phyloP scores from a whole-genome alignment of 2,888 invertebrate genomes.

The Sericinus montela region DNA sequence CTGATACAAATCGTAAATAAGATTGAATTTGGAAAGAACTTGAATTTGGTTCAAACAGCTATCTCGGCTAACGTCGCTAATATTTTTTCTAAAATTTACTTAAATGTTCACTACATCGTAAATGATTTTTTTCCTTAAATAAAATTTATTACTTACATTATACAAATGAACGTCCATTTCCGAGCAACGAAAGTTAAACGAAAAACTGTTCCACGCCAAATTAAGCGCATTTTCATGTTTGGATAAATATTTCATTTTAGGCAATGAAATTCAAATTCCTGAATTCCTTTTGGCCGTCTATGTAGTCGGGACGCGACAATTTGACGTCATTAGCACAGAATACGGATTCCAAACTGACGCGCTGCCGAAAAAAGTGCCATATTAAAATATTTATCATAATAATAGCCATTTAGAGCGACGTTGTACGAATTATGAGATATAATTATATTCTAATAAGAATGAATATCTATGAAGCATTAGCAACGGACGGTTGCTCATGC shows the following conservation, averaged over 20 bases:
- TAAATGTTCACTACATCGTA: too few relatives aligned
- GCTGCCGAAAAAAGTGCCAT: conserved; percentile 40
- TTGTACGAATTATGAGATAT: conserved; percentile 17
- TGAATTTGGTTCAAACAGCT: too few relatives aligned
- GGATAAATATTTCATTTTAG: conserved; percentile 52
- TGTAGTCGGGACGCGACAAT: conserved; percentile 43
- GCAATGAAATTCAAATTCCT: conserved; percentile 36
- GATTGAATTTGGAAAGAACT: too few relatives aligned
- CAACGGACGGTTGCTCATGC: conserved; percentile 17
- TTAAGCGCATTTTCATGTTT: conserved; percentile 38
- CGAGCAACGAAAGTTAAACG: too few relatives aligned
- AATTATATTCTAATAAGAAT: conserved; percentile 17
- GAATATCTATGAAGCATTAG: conserved; percentile 16
- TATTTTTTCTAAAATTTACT: too few relatives aligned
- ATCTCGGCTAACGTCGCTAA: too few relatives aligned
- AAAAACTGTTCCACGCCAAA: not conserved
- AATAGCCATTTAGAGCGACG: conserved; percentile 18
- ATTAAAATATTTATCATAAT: conserved; percentile 40
- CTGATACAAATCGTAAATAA: too few relatives aligned
- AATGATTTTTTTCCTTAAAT: too few relatives aligned
- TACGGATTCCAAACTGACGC: conserved; percentile 51
- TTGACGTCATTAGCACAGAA: conserved; percentile 58
- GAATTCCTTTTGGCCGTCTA: conserved; percentile 52
- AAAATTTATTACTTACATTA: too few relatives aligned
- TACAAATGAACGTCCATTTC: too few relatives aligned